Percentiles rank a stretch among this genome's conserved stretches.
Conservation (phyloP, 2,113 vertebrate species). For the Peromyscus leucopus region DNA sequence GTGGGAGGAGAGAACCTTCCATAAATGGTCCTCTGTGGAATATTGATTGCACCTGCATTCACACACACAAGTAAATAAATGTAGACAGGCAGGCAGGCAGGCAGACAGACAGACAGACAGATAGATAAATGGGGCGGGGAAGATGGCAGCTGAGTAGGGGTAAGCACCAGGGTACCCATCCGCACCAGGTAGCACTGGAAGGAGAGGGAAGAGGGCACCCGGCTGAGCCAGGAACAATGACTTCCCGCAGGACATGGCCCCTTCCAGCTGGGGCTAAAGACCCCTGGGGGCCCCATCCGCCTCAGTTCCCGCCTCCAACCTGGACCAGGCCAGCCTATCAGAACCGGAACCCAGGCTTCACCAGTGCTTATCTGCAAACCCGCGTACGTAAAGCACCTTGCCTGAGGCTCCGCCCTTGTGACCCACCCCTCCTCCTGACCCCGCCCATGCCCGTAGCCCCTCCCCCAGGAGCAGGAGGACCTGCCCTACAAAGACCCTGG, state of each 20-base stretch:
- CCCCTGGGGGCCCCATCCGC: background rate
- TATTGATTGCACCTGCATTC: background rate
- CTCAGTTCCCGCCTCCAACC: background rate
- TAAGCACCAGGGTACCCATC: background rate
- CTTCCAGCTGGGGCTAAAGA: background rate
- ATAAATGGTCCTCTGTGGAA: background rate
- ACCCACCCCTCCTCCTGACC: no score
- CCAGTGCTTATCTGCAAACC: background rate
- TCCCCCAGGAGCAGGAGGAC: background rate
- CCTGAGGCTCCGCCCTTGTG: background rate
- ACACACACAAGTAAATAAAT: background rate
- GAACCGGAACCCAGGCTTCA: background rate
- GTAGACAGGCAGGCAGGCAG: accelerated
- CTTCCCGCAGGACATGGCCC: background rate
- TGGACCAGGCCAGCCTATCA: background rate
- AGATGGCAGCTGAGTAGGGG: background rate
- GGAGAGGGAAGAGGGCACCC: background rate
- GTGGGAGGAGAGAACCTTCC: background rate
- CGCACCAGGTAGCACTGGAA: background rate
- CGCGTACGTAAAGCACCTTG: accelerated
- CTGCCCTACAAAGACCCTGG: background rate
- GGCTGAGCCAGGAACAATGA: background rate
- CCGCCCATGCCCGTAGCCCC: no score
- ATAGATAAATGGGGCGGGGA: no score
- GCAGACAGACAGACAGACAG: background rate